Conservation (phyloP, 2,113 vertebrate species). For the Tragelaphus scriptus region DNA sequence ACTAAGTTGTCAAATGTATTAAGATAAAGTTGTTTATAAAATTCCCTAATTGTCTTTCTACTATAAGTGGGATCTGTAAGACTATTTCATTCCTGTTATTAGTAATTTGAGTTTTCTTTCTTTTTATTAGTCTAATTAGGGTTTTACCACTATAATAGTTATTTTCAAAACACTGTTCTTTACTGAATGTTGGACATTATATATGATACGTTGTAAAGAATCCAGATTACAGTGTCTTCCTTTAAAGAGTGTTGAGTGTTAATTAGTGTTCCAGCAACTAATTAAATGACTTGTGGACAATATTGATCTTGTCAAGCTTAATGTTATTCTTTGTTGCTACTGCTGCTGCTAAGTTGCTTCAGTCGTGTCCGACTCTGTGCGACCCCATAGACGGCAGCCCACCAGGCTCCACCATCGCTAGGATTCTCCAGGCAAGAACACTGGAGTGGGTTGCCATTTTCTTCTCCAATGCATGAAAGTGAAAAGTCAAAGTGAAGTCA, state of each 20-base stretch:
- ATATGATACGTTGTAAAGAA: not conserved
- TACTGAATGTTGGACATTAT: not conserved
- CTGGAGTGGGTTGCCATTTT: no score
- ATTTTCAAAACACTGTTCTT: conserved; percentile 9
- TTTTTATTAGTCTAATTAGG: not conserved
- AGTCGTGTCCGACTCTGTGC: no score
- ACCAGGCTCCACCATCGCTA: accelerated
- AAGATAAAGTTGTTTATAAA: not conserved
- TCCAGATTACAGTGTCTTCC: not conserved
- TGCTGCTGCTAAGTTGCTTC: no score
- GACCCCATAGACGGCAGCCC: no score
- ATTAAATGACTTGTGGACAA: not conserved
- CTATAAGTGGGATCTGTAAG: not conserved
- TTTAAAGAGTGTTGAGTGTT: not conserved
- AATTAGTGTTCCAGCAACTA: not conserved
- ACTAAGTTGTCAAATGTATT: not conserved
- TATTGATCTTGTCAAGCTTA: not conserved
- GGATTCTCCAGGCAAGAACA: no score
- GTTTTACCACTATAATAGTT: not conserved
- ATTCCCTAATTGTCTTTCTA: not conserved
- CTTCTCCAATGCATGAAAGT: no score
- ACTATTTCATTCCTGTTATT: not conserved
- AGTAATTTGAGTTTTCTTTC: not conserved
- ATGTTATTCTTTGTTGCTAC: not conserved
- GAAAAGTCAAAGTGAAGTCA: no score